Base-by-base conservation (phyloP, 2,888 invertebrate genomes). In the Calliopum simillimum region DNA sequence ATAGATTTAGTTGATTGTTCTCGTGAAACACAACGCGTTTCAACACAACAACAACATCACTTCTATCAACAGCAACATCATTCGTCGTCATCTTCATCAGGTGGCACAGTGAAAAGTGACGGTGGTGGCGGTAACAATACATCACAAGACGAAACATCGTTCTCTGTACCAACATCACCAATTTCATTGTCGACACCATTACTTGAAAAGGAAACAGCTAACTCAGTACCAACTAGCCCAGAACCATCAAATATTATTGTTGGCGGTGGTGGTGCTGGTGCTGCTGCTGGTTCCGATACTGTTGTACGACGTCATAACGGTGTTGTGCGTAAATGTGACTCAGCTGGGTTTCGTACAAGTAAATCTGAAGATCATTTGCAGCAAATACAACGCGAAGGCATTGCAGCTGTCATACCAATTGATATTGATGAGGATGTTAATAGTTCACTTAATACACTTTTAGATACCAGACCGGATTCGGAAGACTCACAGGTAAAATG, bases 351-450 rank as follows among this genome's bases (percentile, higher is more conserved):
- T 58, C 90, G 96, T 72, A 95, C 95, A 43, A 96, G 96, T 79
- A 91, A 95, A 81, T 96, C 95, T 13, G 97, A 97, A 87, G 96
- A 97, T 87, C 96, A 96, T 84, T 87, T 97, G 75, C 95, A 95
- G 87, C 90, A 90, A 75, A 80, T 86, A 73, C 87, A 86, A 76
- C 84, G 86, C 68, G 87, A 87, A 75, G 86, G 86, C 78, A 91
- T 95, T 86, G 94, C 94, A 81, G 92, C 95, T 74, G 95, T 96
- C 76, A 85, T 87, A 79, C 94, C 94, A 77, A 95, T 95, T 80
- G 96, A 97, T 80, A 93, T 96, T 84, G 97, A 96, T 84, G 97
- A 97, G 86, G 95, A 96, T 85, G 92, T 96, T 82, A 96, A 96
- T 82, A 96, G 96, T 84, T 97, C 97, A 75, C 89, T 97, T 73